Conservation (phyloP, 2,888 invertebrate genomes). For the Trisateles emortualis region DNA sequence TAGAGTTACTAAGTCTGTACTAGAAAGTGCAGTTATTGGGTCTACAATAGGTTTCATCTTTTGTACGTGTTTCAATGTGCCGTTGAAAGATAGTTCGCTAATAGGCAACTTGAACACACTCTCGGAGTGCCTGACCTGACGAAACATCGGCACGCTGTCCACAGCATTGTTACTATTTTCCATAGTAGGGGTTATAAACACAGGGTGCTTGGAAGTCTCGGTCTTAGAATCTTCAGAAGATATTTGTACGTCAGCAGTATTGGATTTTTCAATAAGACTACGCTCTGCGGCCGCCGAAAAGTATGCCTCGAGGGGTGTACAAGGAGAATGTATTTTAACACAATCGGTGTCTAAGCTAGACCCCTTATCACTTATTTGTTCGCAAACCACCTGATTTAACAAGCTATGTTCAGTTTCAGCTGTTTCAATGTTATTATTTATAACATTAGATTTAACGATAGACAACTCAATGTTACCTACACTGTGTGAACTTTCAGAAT, state of each 20-base stretch:
- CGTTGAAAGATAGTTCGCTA: conserved; percentile 80
- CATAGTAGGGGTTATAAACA: conserved; percentile 83
- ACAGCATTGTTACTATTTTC: conserved; percentile 85
- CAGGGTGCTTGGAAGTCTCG: conserved; percentile 66
- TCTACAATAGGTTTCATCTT: conserved; percentile 81
- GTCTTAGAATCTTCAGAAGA: conserved; percentile 76
- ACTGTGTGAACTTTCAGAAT: conserved; percentile 65
- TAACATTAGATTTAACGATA: conserved; percentile 57
- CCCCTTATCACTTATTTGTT: conserved; percentile 60
- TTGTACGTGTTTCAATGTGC: conserved; percentile 81
- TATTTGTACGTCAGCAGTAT: conserved; percentile 64
- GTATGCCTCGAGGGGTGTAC: conserved; percentile 62
- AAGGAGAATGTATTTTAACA: conserved; percentile 66
- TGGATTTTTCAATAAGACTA: conserved; percentile 71
- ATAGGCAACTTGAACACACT: conserved; percentile 81
- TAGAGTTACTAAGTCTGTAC: conserved; percentile 53
- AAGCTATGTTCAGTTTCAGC: conserved; percentile 59
- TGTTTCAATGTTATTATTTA: conserved; percentile 64
- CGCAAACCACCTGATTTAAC: conserved; percentile 53
- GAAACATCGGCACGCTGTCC: conserved; percentile 78
- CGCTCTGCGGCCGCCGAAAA: conserved; percentile 69
- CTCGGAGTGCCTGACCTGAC: conserved; percentile 67
- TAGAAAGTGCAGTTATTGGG: conserved; percentile 72
- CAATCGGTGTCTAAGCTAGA: conserved; percentile 62
- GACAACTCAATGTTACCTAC: conserved; percentile 74